Evolutionary conservation across 2,888 invertebrate species (phyloP), one percentile per base, ranked within the genome.

Genomic region (Ganaspis brasiliensis): DNA sequence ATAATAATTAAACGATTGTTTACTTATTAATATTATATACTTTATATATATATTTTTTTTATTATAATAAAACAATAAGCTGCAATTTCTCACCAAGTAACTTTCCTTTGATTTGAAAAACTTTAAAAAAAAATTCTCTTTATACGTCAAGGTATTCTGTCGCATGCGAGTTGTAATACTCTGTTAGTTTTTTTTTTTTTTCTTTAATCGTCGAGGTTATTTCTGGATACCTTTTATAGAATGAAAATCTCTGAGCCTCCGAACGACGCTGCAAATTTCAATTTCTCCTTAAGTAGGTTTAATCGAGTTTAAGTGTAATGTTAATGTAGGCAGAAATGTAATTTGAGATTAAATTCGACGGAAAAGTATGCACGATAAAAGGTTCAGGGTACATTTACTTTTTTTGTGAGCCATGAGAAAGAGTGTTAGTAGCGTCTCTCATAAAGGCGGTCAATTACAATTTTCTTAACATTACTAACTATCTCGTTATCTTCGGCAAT

Each of bases 281-380:
- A 67, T 67, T 67, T 45, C 67, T 67, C 37, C 45, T 24, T 45
- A 67, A 67, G 67, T 67, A 67, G 40, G 45, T 67, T 67, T 40
- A 45, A 45, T 67, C 45, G 67, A 67, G 67, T 67, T 45, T 45
- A 45, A 67, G 67, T 67, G 67, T 67, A 67, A 67, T 45, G 67
- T 67, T 40, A 67, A 67, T 67, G 40, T 67, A 67, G 67, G 67
- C 45, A 24, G 45, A n/a, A 67, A 67, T 67, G 67, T 67, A 67
- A 67, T 67, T 67, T 67, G n/a, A 67, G 40, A 67, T 67, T 67
- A 67, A 45, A 45, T 45, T 45, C 67, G 45, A 45, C 24, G 40
- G 67, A 67, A 67, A 67, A 67, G 45, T n/a, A 67, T 45, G 24
- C 40, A 14, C 40, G 67, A 45, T 67, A 67, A 45, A 45, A 67